These are phyloP conservation scores for Oplegnathus fasciatus DNA, from an alignment of 2,113 vertebrate genomes.

Conservation along the genomic window DNA sequence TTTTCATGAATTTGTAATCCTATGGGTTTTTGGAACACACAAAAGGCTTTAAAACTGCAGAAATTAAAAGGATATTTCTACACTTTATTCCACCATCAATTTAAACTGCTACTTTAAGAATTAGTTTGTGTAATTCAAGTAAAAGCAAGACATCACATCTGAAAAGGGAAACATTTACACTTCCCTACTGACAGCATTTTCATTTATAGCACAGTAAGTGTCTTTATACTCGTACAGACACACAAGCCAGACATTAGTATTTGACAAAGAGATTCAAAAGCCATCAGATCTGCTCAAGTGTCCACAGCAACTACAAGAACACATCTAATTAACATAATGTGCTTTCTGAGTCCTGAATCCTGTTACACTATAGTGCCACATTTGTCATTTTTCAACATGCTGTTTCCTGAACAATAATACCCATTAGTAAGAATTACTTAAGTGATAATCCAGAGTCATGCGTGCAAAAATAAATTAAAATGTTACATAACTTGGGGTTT, in stretches of 20 bases:
- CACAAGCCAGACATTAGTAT: neutral
- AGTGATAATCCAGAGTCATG: neutral
- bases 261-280: conserved; percentile 20
- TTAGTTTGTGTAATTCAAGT: neutral
- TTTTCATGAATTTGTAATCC: neutral
- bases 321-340: neutral
- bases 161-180: neutral
- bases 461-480: neutral
- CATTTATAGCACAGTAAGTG: neutral
- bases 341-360: neutral
- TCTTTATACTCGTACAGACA: conserved; percentile 1
- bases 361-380: neutral
- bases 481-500: neutral
- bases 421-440: neutral
- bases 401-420: neutral
- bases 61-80: neutral
- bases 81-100: neutral
- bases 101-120: neutral
- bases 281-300: neutral
- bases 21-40: neutral
- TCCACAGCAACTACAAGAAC: neutral
- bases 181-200: neutral
- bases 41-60: neutral
- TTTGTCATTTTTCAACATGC: neutral
- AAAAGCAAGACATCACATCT: neutral